These are phyloP conservation scores for Euwallacea fornicatus DNA, from an alignment of 1,140 invertebrate genomes.

Conservation along the genomic window DNA sequence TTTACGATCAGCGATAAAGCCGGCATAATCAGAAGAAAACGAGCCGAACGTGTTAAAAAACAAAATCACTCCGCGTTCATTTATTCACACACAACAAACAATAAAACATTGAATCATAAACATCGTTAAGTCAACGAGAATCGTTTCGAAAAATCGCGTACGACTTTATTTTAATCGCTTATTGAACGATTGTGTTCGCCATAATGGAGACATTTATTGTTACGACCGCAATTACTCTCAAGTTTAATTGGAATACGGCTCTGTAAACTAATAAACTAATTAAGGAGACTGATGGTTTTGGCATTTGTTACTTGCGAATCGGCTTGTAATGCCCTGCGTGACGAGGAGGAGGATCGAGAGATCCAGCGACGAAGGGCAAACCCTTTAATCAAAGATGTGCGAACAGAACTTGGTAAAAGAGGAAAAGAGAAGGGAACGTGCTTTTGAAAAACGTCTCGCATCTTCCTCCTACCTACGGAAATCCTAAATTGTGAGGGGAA, in stretches of 20 bases:
- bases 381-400: too few species aligned
- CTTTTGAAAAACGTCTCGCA: too few species aligned
- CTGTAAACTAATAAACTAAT: constrained; percentile 29
- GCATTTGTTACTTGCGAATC: constrained; percentile 18
- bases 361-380: too few species aligned
- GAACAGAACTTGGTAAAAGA: too few species aligned
- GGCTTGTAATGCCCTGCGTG: background rate
- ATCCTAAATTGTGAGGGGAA: too few species aligned
- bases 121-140: constrained; percentile 37
- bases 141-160: constrained; percentile 29
- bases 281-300: constrained; percentile 2
- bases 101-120: constrained; percentile 38
- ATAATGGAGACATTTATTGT: constrained; percentile 33
- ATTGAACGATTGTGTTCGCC: constrained; percentile 34
- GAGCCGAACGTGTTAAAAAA: constrained; percentile 38
- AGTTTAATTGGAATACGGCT: constrained; percentile 28
- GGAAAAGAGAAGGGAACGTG: too few species aligned
- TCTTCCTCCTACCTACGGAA: too few species aligned
- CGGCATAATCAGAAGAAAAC: constrained; percentile 32
- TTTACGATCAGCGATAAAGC: constrained; percentile 27
- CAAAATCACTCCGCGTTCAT: constrained; percentile 33
- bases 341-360: background rate
- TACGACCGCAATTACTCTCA: constrained; percentile 26
- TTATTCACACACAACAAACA: constrained; percentile 36
- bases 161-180: constrained; percentile 35